Evolutionary conservation across 92 coral and sea anemone genomes (phyloP).

Genomic region (Epizoanthus ramosus): DNA sequence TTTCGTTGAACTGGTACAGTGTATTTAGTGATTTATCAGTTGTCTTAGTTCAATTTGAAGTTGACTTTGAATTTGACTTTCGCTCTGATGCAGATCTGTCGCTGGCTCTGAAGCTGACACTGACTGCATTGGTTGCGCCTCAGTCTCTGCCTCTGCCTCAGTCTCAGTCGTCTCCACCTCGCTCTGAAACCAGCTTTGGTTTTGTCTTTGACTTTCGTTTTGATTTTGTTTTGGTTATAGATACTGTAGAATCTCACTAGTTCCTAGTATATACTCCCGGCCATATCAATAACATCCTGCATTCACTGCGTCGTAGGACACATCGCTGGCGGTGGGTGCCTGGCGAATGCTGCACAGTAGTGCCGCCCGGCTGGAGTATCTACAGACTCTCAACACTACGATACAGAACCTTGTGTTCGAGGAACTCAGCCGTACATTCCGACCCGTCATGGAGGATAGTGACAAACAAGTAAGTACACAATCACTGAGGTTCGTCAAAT

Average conservation of each 20-base stretch:
- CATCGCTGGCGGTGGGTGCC: conserved; percentile 58
- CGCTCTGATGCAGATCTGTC: too few species aligned
- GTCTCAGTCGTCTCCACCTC: background rate
- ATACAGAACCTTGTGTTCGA: conserved; percentile 70
- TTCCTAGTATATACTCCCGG: background rate
- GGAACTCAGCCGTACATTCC: conserved; percentile 78
- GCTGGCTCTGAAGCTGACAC: too few species aligned
- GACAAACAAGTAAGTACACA: conserved; percentile 42
- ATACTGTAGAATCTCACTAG: background rate
- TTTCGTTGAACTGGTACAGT: too few species aligned
- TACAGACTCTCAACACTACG: conserved; percentile 63
- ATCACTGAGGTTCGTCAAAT: too few species aligned
- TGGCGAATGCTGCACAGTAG: conserved; percentile 87
- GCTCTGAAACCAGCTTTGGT: background rate
- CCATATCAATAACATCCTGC: background rate
- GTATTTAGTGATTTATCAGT: too few species aligned
- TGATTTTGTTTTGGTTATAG: too few species aligned
- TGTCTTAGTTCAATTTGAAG: too few species aligned
- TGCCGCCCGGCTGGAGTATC: conserved; percentile 79
- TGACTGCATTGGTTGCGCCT: too few species aligned
- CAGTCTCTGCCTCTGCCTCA: too few species aligned
- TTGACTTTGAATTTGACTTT: too few species aligned
- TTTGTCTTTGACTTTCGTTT: background rate
- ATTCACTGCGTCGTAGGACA: conserved; percentile 49
- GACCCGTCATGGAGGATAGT: conserved; percentile 66